Conservation (phyloP, 1,140 invertebrate genomes). For the Monomorium pharaonis region DNA sequence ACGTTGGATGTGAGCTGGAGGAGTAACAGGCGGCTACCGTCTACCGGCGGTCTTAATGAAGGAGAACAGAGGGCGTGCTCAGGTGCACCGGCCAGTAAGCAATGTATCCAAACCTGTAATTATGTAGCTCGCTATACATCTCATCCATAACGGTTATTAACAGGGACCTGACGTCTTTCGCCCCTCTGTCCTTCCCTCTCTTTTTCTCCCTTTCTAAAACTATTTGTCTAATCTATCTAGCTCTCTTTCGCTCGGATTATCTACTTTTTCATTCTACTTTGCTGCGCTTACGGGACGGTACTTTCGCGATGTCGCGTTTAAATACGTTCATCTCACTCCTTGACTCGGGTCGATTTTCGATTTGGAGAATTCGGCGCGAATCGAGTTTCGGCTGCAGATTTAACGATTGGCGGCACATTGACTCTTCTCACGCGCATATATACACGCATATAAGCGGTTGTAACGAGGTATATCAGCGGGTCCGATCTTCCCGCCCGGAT, state of each 20-base stretch:
- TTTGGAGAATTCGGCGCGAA: slow-evolving; percentile 24
- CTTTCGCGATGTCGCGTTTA: slow-evolving; percentile 21
- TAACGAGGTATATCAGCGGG: slow-evolving; percentile 1
- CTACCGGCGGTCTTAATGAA: slow-evolving; percentile 82
- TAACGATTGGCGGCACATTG: slow-evolving; percentile 15
- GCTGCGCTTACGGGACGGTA: slow-evolving; percentile 55
- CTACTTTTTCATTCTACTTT: slow-evolving; percentile 61
- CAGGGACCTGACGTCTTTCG: slow-evolving; percentile 77
- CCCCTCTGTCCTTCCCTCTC: slow-evolving; percentile 20
- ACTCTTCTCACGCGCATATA: background rate
- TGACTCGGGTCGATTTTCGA: slow-evolving; percentile 33
- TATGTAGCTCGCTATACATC: slow-evolving; percentile 80
- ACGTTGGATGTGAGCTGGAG: slow-evolving; percentile 63
- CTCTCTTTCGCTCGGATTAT: background rate
- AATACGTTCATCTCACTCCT: slow-evolving; percentile 37
- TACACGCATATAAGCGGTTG: background rate
- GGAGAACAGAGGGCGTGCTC: slow-evolving; percentile 84
- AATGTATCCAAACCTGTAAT: slow-evolving; percentile 83
- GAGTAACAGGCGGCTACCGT: slow-evolving; percentile 83
- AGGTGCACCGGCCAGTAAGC: slow-evolving; percentile 81
- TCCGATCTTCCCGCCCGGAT: background rate
- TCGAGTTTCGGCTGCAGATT: background rate
- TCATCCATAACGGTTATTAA: slow-evolving; percentile 82
- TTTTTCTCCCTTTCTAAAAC: background rate
- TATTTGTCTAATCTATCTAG: background rate